Evolutionary conservation across 2,888 invertebrate species (phyloP), one percentile per base, ranked within the genome.

Genomic region (Leptinotarsa juncta): DNA sequence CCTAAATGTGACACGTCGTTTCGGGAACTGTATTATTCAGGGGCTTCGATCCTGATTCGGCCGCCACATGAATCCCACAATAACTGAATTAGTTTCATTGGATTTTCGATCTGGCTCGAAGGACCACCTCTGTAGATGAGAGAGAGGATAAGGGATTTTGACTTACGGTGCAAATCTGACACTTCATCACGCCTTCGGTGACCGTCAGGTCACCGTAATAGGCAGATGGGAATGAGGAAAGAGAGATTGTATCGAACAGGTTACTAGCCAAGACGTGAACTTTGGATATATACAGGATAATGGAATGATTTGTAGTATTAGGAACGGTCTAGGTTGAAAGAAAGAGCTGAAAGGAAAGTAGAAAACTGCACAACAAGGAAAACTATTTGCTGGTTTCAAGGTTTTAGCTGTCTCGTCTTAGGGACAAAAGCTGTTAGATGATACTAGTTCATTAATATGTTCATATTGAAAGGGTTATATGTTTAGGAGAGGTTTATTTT

Each of bases 51-150:
- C 32, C 50, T 23, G 51, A 60, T 60, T 60, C 32, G 51, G 62
- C n/a, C 70, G 62, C 32, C 50, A 15, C 51, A 16, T 14, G 60
- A 23, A 71, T 57, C 42, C 26, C 26, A 48, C 66, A n/a, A 66
- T 55, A 67, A 57, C 65, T 65, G 71, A 65, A 71, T 71, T 71
- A 53, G 71, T 65, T 65, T 51, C 48, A 16, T 57, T 23, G 66
- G 57, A 67, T 48, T 67, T 67, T 57, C 49, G 23, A 71, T 71
- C 26, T 15, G 53, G 32, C 14, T 20, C 62, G 16, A 32, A 42
- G 71, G 51, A 53, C 20, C 51, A 51, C 18, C 15, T 15, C 32
- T 20, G 23, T 71, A 50, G 67, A 71, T 71, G 66, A 66, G 48
- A 60, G 48, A 26, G 55, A 55, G 57, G 18, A 15, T 49, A 20